Conservation (phyloP, 2,113 vertebrate genomes). For the Podarcis raffonei region DNA sequence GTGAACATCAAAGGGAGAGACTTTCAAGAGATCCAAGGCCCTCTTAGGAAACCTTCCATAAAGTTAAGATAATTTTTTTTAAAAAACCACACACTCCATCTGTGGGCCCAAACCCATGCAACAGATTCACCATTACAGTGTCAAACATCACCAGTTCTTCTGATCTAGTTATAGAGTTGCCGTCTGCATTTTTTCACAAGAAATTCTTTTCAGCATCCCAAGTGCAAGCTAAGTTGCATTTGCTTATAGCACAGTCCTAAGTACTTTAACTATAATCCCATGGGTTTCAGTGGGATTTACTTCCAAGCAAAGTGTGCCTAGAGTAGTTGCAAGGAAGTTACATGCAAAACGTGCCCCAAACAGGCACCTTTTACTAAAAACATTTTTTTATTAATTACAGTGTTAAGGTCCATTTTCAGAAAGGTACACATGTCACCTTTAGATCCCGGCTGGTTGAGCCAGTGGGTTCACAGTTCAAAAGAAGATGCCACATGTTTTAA, state of each 20-base stretch:
- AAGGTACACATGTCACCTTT: not conserved
- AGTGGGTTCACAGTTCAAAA: not conserved
- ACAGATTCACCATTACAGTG: not conserved
- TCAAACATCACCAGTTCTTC: not conserved
- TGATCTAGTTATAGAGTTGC: not conserved
- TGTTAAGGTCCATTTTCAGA: not conserved
- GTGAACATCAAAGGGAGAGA: not conserved
- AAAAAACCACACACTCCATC: not conserved
- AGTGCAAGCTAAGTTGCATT: too few relatives aligned
- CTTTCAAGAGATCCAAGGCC: not conserved
- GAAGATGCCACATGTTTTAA: not conserved
- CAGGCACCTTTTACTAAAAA: not conserved
- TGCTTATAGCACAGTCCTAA: not conserved
- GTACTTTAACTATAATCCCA: not conserved
- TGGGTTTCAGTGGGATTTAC: not conserved
- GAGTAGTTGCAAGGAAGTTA: not conserved
- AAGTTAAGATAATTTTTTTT: not conserved
- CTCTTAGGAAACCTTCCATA: not conserved
- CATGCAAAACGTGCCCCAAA: rapidly evolving
- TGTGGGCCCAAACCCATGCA: not conserved
- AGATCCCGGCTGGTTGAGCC: not conserved
- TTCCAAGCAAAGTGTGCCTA: not conserved
- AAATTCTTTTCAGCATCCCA: not conserved
- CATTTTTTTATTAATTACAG: not conserved
- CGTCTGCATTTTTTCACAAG: not conserved